phyloP scores from a whole-genome alignment of 2,113 vertebrate genomes.

The Odontophorus gujanensis region DNA sequence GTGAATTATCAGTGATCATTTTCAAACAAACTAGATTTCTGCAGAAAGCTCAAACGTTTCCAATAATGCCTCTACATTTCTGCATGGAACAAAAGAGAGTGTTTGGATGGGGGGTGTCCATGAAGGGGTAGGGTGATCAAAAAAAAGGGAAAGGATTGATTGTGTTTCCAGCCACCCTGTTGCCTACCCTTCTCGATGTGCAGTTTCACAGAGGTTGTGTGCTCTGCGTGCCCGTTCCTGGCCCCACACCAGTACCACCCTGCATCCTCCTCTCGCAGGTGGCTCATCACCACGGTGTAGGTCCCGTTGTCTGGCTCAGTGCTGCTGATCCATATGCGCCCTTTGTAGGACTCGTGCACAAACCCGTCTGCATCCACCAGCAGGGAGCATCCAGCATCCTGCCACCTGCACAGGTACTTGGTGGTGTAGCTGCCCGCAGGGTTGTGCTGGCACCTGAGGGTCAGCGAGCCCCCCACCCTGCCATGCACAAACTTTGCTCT shows the following conservation, averaged over 20 bases:
- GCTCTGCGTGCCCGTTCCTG: background rate
- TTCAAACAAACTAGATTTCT: background rate
- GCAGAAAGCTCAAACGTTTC: background rate
- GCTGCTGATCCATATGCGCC: background rate
- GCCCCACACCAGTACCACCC: constrained; percentile 70
- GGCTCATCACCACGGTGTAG: background rate
- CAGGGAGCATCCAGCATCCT: background rate
- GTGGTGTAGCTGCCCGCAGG: background rate
- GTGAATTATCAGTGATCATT: background rate
- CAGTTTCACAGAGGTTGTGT: constrained; percentile 23
- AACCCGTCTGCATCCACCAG: constrained; percentile 8
- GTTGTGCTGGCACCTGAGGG: background rate
- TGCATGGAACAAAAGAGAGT: background rate
- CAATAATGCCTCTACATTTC: rapidly evolving
- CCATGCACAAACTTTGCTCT: background rate
- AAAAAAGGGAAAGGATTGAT: background rate
- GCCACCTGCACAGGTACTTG: constrained; percentile 59
- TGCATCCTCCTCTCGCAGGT: constrained; percentile 10
- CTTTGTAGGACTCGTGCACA: background rate
- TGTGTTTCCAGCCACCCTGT: background rate
- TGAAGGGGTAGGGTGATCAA: background rate
- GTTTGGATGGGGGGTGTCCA: too few relatives aligned
- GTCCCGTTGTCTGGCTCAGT: rapidly evolving
- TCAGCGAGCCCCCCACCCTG: background rate
- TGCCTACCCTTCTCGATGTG: constrained; percentile 30